Evolutionary conservation across 2,888 invertebrate genomes (phyloP), one percentile per base, ranked within the genome.

Genomic region (Phortica okadai): DNA sequence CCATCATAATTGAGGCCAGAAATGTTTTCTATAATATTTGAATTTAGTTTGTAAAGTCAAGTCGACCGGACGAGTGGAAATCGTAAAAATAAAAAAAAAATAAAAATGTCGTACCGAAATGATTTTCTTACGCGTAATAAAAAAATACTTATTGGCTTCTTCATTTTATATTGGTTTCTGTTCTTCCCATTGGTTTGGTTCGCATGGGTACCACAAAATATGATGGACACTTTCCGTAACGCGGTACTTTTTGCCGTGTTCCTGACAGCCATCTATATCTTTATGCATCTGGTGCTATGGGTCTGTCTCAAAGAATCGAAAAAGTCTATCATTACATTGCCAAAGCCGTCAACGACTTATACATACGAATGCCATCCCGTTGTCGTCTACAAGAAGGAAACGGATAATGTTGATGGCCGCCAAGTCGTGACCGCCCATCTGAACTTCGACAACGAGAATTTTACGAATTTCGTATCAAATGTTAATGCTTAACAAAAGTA

Each of bases 111-210:
- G 58, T 21, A 50, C 3, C 50, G 50, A 10, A 8, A 8, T 7
- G 21, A 2, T 16, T 44, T 69, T 44, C 44, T 45, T 1, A 45
- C 45, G 21, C 45, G 69, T n/a, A n/a, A 45, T 10, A 69, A 69
- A 16, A 10, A 2, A 45, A 75, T 78, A 16, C 76, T 83, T 56
- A 66, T 84, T 10, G 42, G 76, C 6, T 41, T 83, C 21, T 87
- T 84, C 72, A 76, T 78, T 66, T 6, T 82, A 6, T 87, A 83
- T 77, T 87, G 87, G 87, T 82, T 86, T 74, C 64, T 81, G 11
- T 75, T 82, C 25, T 86, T 86, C 69, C 84, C 84, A 4, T 59
- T 84, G 7, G 69, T 87, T 25, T 87, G 86, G 86, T 87, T 85
- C 77, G 64, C 83, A 6, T 54, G 82, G 2, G 76, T 77, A 4